Evolutionary conservation across 2,888 invertebrate species (phyloP).

Genomic region (Temnothorax ravouxi): DNA sequence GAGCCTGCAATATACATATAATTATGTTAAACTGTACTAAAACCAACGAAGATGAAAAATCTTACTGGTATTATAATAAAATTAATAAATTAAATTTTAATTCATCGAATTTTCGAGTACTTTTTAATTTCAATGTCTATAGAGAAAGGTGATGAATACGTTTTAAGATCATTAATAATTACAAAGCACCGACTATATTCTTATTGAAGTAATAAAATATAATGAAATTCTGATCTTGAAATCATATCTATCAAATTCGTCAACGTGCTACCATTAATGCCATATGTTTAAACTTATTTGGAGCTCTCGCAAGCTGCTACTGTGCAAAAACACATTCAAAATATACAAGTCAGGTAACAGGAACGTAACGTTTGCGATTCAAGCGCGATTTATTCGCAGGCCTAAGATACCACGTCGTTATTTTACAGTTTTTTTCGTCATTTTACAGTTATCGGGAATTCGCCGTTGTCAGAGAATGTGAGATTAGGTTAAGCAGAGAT

Average conservation of each 20-base stretch:
- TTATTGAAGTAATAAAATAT: constrained; percentile 2
- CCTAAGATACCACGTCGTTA: not conserved
- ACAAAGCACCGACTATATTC: constrained; percentile 4
- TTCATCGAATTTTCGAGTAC: not conserved
- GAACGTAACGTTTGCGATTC: not conserved
- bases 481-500: constrained; percentile 19
- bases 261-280: not conserved
- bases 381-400: not conserved
- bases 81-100: not conserved
- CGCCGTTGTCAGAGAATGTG: not conserved
- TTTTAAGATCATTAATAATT: constrained; percentile 20
- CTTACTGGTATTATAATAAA: not conserved
- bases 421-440: not conserved
- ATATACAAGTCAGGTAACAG: not conserved
- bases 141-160: not conserved
- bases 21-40: not conserved
- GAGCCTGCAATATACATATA: constrained; percentile 89
- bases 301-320: not conserved
- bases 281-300: constrained; percentile 38
- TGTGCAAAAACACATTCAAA: not conserved
- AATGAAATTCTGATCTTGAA: not conserved
- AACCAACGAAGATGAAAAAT: not conserved
- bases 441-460: not conserved
- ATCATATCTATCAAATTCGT: not conserved
- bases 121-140: not conserved